Evolutionary conservation across 2,797 vertebrate genomes (phyloP).

Genomic region (Channa striata): DNA sequence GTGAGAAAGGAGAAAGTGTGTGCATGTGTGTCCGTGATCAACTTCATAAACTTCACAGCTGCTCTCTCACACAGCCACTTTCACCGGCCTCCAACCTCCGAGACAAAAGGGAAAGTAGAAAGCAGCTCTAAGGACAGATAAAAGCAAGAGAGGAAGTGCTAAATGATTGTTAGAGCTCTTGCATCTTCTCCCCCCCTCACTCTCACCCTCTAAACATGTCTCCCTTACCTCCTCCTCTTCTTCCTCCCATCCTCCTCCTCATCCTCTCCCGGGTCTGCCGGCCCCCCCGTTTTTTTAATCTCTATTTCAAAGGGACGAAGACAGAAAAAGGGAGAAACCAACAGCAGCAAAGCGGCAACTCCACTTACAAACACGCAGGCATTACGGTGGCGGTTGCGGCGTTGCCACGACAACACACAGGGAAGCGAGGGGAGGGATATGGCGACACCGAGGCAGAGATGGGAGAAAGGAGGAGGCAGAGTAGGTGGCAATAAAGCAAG

Average conservation of each 20-base stretch:
- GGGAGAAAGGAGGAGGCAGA: slow-evolving; percentile 57
- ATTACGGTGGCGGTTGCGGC: slow-evolving; percentile 79
- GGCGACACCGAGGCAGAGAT: slow-evolving; percentile 52
- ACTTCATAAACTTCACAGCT: slow-evolving; percentile 71
- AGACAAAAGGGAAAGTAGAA: slow-evolving; percentile 78
- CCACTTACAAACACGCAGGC: slow-evolving; percentile 78
- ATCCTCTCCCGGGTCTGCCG: slow-evolving; percentile 38
- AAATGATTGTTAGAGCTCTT: slow-evolving; percentile 75
- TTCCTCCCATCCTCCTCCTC: slow-evolving; percentile 6
- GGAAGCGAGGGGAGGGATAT: slow-evolving; percentile 53
- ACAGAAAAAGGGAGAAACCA: slow-evolving; percentile 68
- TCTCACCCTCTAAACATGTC: slow-evolving; percentile 21
- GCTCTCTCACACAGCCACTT: slow-evolving; percentile 61
- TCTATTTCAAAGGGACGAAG: slow-evolving; percentile 75
- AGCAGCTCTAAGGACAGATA: slow-evolving; percentile 72
- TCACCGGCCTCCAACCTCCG: slow-evolving; percentile 64
- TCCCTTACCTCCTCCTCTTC: slow-evolving; percentile 35
- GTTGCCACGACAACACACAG: slow-evolving; percentile 86
- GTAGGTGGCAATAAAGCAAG: slow-evolving; percentile 62
- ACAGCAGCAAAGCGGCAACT: slow-evolving; percentile 70
- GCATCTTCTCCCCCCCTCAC: no score
- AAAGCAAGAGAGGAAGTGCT: slow-evolving; percentile 73
- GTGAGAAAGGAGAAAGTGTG: slow-evolving; percentile 17
- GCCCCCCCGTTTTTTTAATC: slow-evolving; percentile 60
- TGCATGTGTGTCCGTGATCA: slow-evolving; percentile 35